These are phyloP conservation scores for Probosciger aterrimus DNA, from an alignment of 2,113 vertebrate species.

Conservation along the genomic window DNA sequence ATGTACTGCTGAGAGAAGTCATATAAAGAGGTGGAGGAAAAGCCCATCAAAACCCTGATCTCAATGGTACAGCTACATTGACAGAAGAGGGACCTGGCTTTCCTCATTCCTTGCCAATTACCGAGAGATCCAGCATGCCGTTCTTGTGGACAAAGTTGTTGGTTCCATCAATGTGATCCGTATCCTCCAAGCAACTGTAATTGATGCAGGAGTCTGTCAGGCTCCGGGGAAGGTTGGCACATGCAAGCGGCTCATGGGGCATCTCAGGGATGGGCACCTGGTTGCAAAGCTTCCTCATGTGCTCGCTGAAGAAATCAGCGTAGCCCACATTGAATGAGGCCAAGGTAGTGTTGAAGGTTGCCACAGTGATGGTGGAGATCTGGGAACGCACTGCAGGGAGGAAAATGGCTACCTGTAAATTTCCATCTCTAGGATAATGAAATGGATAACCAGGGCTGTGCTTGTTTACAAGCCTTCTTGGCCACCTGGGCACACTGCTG, in stretches of 20 bases:
- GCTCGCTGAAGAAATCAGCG: constrained; percentile 96
- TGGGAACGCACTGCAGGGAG: constrained; percentile 87
- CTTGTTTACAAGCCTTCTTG: neutral
- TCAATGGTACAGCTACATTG: constrained; percentile 39
- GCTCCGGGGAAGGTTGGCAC: constrained; percentile 94
- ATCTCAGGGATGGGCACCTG: constrained; percentile 89
- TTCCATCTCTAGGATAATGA: neutral
- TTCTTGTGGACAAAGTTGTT: constrained; percentile 98
- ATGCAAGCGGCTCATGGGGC: constrained; percentile 89
- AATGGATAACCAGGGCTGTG: neutral
- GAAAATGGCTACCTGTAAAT: neutral
- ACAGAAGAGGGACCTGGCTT: constrained; percentile 41
- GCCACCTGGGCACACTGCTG: neutral
- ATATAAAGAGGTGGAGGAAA: constrained; percentile 53
- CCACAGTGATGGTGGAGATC: constrained; percentile 99
- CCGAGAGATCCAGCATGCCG: constrained; percentile 96
- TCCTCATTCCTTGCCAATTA: constrained; percentile 70
- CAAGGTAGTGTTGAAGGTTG: constrained; percentile 96
- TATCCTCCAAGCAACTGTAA: constrained; percentile 95
- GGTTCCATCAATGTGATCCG: constrained; percentile 93
- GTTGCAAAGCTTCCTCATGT: constrained; percentile 96
- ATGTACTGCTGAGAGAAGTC: constrained; percentile 26
- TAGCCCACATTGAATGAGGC: constrained; percentile 98
- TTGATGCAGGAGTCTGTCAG: constrained; percentile 99
- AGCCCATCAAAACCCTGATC: constrained; percentile 49